These are phyloP conservation scores for Polypedilum pembai DNA, from an alignment of 1,140 invertebrate genomes.

Conservation along the genomic window DNA sequence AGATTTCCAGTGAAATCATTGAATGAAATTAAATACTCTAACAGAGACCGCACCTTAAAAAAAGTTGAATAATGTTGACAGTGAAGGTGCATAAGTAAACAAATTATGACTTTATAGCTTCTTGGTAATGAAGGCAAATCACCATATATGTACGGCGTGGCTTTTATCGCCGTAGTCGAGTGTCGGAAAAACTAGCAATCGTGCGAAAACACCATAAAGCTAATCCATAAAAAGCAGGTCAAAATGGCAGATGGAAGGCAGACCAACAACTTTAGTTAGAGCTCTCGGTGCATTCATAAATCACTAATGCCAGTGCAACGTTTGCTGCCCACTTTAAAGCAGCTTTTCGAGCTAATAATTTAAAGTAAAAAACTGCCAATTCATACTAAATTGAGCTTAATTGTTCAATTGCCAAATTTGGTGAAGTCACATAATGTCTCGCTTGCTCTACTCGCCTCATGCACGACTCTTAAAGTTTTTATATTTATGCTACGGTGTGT, in stretches of 20 bases:
- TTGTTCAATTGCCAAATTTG: background rate
- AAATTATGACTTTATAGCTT: slow-evolving; percentile 12
- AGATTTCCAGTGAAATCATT: too few relatives aligned
- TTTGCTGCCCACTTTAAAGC: background rate
- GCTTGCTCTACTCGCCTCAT: background rate
- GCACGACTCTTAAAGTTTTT: too few relatives aligned
- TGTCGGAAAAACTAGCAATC: slow-evolving; percentile 2
- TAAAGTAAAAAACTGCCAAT: background rate
- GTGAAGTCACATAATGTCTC: background rate
- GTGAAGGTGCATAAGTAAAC: background rate
- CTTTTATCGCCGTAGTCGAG: background rate
- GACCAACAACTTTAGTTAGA: background rate
- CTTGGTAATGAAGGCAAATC: background rate
- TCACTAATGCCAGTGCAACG: background rate
- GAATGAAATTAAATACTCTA: too few relatives aligned
- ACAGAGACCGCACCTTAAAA: too few relatives aligned
- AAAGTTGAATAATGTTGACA: too few relatives aligned
- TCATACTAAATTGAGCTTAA: slow-evolving; percentile 14
- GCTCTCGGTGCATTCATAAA: background rate
- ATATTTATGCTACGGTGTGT: too few relatives aligned
- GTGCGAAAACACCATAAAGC: slow-evolving; percentile 9
- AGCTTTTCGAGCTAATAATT: too few relatives aligned
- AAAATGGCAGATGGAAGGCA: background rate
- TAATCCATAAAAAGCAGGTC: background rate
- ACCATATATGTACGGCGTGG: background rate